phyloP scores from a whole-genome alignment of 2,888 invertebrate genomes.

The Criorhina ranunculi region DNA sequence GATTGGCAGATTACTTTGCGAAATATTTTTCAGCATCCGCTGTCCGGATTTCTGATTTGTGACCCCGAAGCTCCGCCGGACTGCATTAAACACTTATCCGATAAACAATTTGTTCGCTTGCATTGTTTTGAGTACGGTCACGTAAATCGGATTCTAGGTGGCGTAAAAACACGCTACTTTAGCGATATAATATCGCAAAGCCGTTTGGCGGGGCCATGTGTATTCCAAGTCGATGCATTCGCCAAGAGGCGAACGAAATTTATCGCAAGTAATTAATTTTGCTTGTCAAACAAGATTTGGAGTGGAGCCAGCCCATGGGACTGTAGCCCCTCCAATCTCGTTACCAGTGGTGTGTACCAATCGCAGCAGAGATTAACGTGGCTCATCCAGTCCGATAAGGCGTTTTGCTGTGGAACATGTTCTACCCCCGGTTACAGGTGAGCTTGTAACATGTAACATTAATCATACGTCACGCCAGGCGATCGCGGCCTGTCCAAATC shows the following conservation, averaged over 20 bases:
- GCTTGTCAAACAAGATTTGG: constrained; percentile 76
- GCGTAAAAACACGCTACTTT: constrained; percentile 47
- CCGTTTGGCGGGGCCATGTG: constrained; percentile 26
- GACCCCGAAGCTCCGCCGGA: constrained; percentile 33
- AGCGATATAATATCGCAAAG: constrained; percentile 35
- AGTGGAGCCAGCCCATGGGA: constrained; percentile 65
- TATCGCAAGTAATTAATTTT: constrained; percentile 72
- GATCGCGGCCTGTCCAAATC: constrained; percentile 37
- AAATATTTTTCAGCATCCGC: constrained; percentile 27
- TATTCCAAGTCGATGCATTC: constrained; percentile 44
- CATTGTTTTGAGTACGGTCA: constrained; percentile 47
- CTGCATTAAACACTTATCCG: constrained; percentile 8
- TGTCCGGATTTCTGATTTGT: constrained; percentile 37
- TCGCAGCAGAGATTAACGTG: constrained; percentile 42
- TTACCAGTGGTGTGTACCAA: constrained; percentile 35
- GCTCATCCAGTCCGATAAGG: constrained; percentile 71
- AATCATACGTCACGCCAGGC: constrained; percentile 64
- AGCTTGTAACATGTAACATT: constrained; percentile 57
- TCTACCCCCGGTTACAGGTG: constrained; percentile 57
- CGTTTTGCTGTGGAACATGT: constrained; percentile 62
- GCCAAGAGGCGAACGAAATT: constrained; percentile 63
- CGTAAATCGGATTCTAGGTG: constrained; percentile 18
- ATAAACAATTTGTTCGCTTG: constrained; percentile 36
- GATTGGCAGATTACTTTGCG: constrained; percentile 56
- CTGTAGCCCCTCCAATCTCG: constrained; percentile 33